phyloP scores from a whole-genome alignment of 1,140 invertebrate species.

The Atta cephalotes region DNA sequence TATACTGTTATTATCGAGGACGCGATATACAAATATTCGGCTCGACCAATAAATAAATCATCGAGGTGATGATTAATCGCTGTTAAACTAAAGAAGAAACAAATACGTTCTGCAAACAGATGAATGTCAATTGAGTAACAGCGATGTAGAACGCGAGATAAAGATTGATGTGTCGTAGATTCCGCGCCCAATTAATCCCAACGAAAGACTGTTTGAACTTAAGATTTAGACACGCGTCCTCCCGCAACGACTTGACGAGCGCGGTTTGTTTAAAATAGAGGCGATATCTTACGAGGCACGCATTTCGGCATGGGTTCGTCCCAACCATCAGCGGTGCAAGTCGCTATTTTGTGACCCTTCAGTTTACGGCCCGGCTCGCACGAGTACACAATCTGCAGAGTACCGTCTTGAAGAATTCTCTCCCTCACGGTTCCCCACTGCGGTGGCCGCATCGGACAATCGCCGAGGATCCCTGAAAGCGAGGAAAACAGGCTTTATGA shows the following conservation, averaged over 20 bases:
- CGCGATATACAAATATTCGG: neutral
- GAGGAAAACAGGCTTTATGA: constrained; percentile 4
- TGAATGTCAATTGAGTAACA: constrained; percentile 13
- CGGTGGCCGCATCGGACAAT: constrained; percentile 79
- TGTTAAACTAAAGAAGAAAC: neutral
- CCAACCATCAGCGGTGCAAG: constrained; percentile 80
- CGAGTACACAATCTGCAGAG: constrained; percentile 80
- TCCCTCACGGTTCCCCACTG: constrained; percentile 79
- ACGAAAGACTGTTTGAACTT: neutral
- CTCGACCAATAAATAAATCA: neutral
- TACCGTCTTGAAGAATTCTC: constrained; percentile 78
- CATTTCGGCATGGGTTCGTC: constrained; percentile 80
- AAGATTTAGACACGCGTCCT: neutral
- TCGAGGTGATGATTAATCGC: neutral
- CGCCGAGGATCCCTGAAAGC: constrained; percentile 76
- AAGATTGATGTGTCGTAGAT: constrained; percentile 26
- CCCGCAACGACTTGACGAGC: neutral
- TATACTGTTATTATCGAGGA: neutral
- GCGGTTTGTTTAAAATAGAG: no score
- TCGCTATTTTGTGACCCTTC: constrained; percentile 81
- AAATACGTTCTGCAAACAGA: neutral
- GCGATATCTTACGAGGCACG: constrained; percentile 75
- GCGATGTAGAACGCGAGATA: no score
- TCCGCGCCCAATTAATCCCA: constrained; percentile 3
- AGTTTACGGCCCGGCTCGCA: constrained; percentile 79